Base-by-base conservation (phyloP, 2,113 vertebrate species). In the Sinocyclocheilus maitianheensis region DNA sequence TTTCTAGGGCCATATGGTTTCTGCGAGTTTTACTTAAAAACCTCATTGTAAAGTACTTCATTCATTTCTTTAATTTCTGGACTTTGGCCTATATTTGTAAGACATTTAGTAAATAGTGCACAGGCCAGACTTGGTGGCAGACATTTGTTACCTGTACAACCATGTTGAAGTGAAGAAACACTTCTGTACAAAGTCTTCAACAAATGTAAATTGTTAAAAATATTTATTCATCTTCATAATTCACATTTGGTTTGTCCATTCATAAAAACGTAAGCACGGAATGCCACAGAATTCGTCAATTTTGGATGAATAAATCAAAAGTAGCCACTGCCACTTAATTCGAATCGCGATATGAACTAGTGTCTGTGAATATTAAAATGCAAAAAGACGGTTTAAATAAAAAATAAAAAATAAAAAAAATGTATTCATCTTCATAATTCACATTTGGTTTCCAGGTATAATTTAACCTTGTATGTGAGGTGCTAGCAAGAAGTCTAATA, bases 391-490 rank as follows among this genome's bases (percentile, higher is more conserved):
- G 26, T 26, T 26, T 26, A 26, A 26, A 26, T 26, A 26, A 26
- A 26, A 26, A 26, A 26, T 26, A 26, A 26, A 26, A 26, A 26
- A 26, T 26, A 26, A 55, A 6, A 55, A 71, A 37, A 4, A 55
- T 55, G 55, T 76, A 6, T 48, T 48, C 5, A 24, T 46, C 20
- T 51, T 30, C 30, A 30, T 30, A 30, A 34, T 34, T 34, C 30
- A 18, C 4, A 37, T 58, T 40, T 60, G 3, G 46, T 62, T 78
- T n/a, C 18, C 18, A 10, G 34, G 69, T 72, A 40, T 40, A 40
- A 40, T 72, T 72, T 72, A 34, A 10, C 63, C 34, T 37, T 86
- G 48, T 13, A 37, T 76, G 20, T 83, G 46, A 30, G n/a, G 40
- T 69, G 5, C 30, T 7, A n/a, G 53, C 26, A 79, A 26, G 7